phyloP scores from a whole-genome alignment of 2,797 vertebrate species.

The Allobates femoralis region DNA sequence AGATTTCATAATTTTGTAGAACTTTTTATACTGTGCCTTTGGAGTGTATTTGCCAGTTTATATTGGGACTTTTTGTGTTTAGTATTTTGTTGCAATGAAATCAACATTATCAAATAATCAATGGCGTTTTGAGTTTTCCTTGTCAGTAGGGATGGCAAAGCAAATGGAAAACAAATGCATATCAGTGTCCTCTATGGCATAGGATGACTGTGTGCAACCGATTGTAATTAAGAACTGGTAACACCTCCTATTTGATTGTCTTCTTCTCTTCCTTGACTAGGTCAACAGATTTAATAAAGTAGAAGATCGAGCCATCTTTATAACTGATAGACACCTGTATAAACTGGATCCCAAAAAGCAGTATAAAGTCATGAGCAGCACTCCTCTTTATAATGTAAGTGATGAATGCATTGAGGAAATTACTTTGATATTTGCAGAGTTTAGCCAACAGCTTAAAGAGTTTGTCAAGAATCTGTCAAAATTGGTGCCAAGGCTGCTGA shows the following conservation, averaged over 20 bases:
- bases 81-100: no score
- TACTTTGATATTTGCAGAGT: not conserved
- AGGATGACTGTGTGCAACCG: not conserved
- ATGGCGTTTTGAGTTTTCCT: no score
- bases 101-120: no score
- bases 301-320: slow-evolving; percentile 90
- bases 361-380: slow-evolving; percentile 97
- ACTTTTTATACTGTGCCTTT: no score
- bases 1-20: no score
- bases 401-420: not conserved
- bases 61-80: no score
- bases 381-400: slow-evolving; percentile 94
- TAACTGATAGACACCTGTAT: slow-evolving; percentile 96
- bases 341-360: slow-evolving; percentile 97
- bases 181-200: not conserved
- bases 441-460: no score
- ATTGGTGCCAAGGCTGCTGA: no score
- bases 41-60: no score
- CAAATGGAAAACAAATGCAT: not conserved
- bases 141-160: no score
- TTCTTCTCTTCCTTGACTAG: slow-evolving; percentile 69
- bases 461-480: no score
- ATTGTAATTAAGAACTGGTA: not conserved
- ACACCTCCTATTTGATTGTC: not conserved
- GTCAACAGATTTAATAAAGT: slow-evolving; percentile 95